phyloP scores from a whole-genome alignment of 1,140 invertebrate genomes.

The Hyposmocoma kahamanoa region DNA sequence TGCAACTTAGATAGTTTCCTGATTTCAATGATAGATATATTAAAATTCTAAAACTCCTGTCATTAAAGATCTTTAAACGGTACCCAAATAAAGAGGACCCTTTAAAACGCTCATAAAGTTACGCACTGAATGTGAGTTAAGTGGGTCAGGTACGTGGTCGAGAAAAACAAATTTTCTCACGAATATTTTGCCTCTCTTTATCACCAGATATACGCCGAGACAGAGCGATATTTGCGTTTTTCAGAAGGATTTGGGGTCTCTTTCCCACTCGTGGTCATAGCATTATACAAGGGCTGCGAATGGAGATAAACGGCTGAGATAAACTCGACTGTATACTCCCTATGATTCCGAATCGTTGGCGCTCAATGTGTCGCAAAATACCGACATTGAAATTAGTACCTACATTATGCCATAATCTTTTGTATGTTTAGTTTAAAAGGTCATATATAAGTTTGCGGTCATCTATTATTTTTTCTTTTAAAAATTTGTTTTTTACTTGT shows the following conservation, averaged over 20 bases:
- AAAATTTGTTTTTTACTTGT: too few relatives aligned
- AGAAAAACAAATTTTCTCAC: conserved; percentile 1
- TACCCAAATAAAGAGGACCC: too few relatives aligned
- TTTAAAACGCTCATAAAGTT: too few relatives aligned
- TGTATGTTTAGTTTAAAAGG: too few relatives aligned
- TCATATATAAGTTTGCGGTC: too few relatives aligned
- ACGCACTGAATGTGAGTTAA: conserved; percentile 1
- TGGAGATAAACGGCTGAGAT: conserved; percentile 20
- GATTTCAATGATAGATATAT: too few relatives aligned
- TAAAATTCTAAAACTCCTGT: too few relatives aligned
- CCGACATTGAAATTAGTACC: conserved; percentile 14
- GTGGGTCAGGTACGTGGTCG: background rate
- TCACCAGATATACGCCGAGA: background rate
- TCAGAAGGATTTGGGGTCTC: background rate
- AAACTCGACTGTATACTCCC: conserved; percentile 16
- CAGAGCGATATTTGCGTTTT: background rate
- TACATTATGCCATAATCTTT: too few relatives aligned
- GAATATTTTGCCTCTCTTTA: background rate
- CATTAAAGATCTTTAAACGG: too few relatives aligned
- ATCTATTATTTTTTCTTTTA: too few relatives aligned
- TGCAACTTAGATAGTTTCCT: too few relatives aligned
- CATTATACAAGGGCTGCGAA: conserved; percentile 10
- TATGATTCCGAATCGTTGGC: conserved; percentile 9
- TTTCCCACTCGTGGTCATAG: background rate
- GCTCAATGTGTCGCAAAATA: conserved; percentile 14